Percentiles rank a stretch among this genome's conserved stretches.
Conservation (phyloP, 2,797 vertebrate genomes). For the Oreochromis mossambicus region DNA sequence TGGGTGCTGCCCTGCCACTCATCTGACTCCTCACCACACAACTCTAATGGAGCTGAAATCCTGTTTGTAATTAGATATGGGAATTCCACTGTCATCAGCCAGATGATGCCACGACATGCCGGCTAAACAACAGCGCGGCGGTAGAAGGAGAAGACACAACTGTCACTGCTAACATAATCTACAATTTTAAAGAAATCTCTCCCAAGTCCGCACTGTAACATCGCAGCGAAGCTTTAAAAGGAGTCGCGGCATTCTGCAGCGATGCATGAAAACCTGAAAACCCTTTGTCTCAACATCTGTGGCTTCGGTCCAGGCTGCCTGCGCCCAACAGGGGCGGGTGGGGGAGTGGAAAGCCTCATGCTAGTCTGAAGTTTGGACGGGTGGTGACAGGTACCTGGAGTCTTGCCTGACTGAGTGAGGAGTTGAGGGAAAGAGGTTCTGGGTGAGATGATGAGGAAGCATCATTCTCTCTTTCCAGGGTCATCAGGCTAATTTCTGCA, state of each 20-base stretch:
- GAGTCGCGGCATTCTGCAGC: neutral
- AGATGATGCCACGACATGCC: slow-evolving; percentile 92
- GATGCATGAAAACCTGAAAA: slow-evolving; percentile 1
- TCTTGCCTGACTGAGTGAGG: slow-evolving; percentile 71
- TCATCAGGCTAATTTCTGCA: slow-evolving; percentile 87
- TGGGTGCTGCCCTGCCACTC: slow-evolving; percentile 87
- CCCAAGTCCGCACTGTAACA: neutral
- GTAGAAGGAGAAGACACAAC: neutral
- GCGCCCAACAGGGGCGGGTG: neutral
- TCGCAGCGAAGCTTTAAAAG: neutral
- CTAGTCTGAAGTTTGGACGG: slow-evolving; percentile 71
- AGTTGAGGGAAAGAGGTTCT: slow-evolving; percentile 69
- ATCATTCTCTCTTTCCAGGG: slow-evolving; percentile 78
- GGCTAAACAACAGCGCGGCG: slow-evolving; percentile 31
- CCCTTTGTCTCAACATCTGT: slow-evolving; percentile 40
- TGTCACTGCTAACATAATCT: neutral
- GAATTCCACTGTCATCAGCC: slow-evolving; percentile 99
- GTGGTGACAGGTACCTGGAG: slow-evolving; percentile 77
- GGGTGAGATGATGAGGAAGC: slow-evolving; percentile 84
- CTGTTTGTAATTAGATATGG: slow-evolving; percentile 99
- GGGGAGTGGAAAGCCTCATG: slow-evolving; percentile 65
- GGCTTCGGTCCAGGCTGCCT: slow-evolving; percentile 39
- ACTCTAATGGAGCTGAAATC: slow-evolving; percentile 99
- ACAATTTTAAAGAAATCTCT: neutral
- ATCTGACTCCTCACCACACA: slow-evolving; percentile 92